Conservation (phyloP, 92 coral and sea anemone species). For the Isaurus tuberculatus region DNA sequence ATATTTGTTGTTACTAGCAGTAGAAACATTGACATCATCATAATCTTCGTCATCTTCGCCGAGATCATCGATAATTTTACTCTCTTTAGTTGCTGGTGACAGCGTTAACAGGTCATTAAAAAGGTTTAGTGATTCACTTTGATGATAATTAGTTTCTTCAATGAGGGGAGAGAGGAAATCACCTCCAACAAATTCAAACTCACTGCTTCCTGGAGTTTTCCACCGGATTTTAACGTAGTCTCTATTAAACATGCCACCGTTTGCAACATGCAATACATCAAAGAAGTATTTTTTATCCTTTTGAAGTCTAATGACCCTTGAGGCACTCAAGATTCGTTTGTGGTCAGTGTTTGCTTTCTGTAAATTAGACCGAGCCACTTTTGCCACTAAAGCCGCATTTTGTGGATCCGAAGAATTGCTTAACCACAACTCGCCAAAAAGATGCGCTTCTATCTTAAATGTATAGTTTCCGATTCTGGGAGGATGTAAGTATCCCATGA, state of each 20-base stretch:
- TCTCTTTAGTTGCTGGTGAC: constrained; percentile 32
- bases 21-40: constrained; percentile 18
- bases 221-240: constrained; percentile 76
- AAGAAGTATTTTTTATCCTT: constrained; percentile 59
- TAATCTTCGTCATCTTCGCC: constrained; percentile 68
- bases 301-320: constrained; percentile 48
- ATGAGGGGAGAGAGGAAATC: constrained; percentile 65
- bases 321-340: constrained; percentile 5
- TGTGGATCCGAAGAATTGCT: constrained; percentile 56
- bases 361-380: constrained; percentile 47
- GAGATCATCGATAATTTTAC: constrained; percentile 47
- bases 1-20: not conserved
- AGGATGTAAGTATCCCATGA: constrained; percentile 76
- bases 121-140: not conserved
- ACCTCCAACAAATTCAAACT: constrained; percentile 37
- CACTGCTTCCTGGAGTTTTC: constrained; percentile 65
- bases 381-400: constrained; percentile 63
- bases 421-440: constrained; percentile 80
- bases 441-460: constrained; percentile 62
- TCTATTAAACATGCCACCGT: constrained; percentile 62
- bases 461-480: constrained; percentile 65
- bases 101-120: not conserved
- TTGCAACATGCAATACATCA: constrained; percentile 76
- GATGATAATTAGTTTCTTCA: constrained; percentile 43
- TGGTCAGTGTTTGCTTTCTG: not conserved